Base-by-base conservation (phyloP, 2,888 invertebrate genomes). In the Thereva unica region DNA sequence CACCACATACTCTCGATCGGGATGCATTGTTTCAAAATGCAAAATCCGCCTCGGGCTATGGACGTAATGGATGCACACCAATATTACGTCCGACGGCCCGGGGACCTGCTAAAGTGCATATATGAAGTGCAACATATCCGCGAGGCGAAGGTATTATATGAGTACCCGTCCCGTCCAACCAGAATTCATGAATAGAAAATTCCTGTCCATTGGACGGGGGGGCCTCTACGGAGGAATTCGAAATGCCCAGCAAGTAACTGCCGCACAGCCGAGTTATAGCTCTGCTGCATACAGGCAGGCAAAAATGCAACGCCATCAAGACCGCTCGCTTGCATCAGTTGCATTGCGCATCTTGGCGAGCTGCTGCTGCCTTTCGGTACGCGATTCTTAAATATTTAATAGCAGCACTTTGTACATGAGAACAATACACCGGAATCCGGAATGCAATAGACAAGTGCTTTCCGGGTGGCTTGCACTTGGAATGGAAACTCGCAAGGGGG, bases 111-210 rank as follows among this genome's bases (percentile, higher is more conserved):
- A 49, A 23, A 23, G 23, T 23, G 23, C 23, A 23, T 49, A 59
- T 59, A 59, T 59, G 45, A 59, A 59, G 23, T 47, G 49, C 59
- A 41, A 41, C 55, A 55, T 41, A 55, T 55, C 55, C 56, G 56
- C 56, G 56, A 34, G 6, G 12, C 59, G n/a, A 38, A 49, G 23
- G 23, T 23, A 23, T 23, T 23, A 23, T 59, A 59, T 59, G 59
- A 59, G 59, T 59, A 59, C 59, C 38, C 47, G 59, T 59, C 59
- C 38, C 47, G 59, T 59, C 59, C 10, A 59, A 59, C 59, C 59
- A 47, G 59, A 59, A 59, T 59, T 59, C 59, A 59, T 59, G 59
- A 59, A 59, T 59, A 59, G 59, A 40, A 59, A 59, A 59, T 59
- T 59, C 59, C 42, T 59, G 59, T 38, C 49, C 49, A 49, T 59